Base-by-base conservation (phyloP, 2,888 invertebrate genomes). In the Tachina grossa region DNA sequence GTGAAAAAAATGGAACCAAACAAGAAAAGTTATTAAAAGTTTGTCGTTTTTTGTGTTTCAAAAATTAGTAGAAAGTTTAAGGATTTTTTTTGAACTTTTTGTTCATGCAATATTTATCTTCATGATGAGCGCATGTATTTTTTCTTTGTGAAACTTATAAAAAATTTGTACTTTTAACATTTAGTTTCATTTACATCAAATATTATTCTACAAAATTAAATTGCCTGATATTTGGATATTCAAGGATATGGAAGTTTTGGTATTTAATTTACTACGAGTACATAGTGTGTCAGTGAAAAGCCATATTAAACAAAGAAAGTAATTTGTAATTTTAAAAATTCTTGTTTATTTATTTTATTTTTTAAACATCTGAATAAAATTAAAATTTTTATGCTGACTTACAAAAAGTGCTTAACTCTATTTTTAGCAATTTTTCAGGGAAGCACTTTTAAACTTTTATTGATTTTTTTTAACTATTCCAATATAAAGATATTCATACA, bases 11-110 rank as follows among this genome's bases (percentile, higher is more conserved):
- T 8, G 49, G 22, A 65, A 65, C 45, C 45, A 53, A 66, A 76
- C 45, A 76, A 65, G 66, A 76, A 66, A 76, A 76, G 55, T 76
- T 66, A 55, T 65, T 63, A 76, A 76, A 65, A 47, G 31, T 45
- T 76, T 76, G 43, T 14, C 11, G 45, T 55, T 14, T 39, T 13
- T 45, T 53, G 16, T 47, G 10, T 9, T 47, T 66, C 5, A 5
- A 55, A 76, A 57, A 66, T 66, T 57, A 57, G 14, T 47, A 55
- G 14, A 11, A 76, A 66, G 45, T 66, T 66, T 66, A 47, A 13
- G 10, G 16, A 61, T 11, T 43, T 9, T n/a, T 61, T 39, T 61
- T 14, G 14, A 10, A 19, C 5, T 6, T 31, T 31, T 19, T 57
- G 66, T 76, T 71, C 45, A 13, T 16, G 39, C 11, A 68, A 68